Evolutionary conservation across 2,888 invertebrate genomes (phyloP), one percentile per base, ranked within the genome.

Genomic region (Caenorhabditis doughertyi): DNA sequence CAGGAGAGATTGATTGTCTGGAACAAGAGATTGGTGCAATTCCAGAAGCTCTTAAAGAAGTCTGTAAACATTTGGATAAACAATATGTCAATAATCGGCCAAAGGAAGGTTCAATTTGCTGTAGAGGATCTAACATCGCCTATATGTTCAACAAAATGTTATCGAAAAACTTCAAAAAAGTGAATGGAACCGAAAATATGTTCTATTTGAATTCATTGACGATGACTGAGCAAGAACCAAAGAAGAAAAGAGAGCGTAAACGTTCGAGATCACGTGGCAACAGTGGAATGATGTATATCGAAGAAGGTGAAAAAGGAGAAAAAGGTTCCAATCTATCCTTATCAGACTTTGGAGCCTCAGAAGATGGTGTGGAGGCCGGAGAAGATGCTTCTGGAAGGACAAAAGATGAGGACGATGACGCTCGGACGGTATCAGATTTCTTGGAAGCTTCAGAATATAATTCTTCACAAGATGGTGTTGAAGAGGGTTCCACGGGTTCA

Each of bases 51-150:
- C 32, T 87, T n/a, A 53, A 62, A 11, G 74, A 70, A 8, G 68
- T 85, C 29, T 87, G 87, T 47, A 23, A 65, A 13, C 87, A 87
- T 72, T 13, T 85, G 21, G 56, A 51, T 23, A n/a, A n/a, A n/a
- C 51, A 23, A 39, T 39, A 9, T 13, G 2, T 3, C 16, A 39
- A 2, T 2, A 13, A 25, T 13, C 56, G 21, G 16, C 56, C 16
- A 16, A 27, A 47, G 18, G 39, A 39, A 9, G n/a, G n/a, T n/a
- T n/a, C 49, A 13, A 49, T 72, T 23, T 82, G 81, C 47, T 84
- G 83, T 62, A 44, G 64, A 32, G 81, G 64, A 23, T 73, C 83
- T n/a, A 82, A 79, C 53, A 74, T 86, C 25, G 65, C 71, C n/a
- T 29, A 58, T 16, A 56, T 86, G 65, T 86, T 84, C 67, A 32